Conservation (phyloP, 2,888 invertebrate genomes). For the Drosophila heteroneura region DNA sequence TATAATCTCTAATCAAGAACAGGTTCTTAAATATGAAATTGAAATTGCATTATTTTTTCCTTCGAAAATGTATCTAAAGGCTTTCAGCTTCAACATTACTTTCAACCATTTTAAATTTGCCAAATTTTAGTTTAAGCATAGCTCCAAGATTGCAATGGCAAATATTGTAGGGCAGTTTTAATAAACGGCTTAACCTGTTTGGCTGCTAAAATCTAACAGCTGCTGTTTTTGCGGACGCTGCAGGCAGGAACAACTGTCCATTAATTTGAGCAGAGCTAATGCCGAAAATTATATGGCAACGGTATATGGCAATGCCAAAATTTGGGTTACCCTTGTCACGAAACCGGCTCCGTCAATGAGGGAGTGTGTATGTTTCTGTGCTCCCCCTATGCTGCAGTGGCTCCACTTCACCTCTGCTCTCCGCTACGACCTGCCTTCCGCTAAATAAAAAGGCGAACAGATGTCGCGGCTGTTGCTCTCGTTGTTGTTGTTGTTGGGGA, state of each 20-base stretch:
- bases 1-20: not conserved
- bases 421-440: not conserved
- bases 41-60: not conserved
- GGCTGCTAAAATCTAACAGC: slow-evolving; percentile 67
- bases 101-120: not conserved
- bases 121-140: not conserved
- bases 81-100: not conserved
- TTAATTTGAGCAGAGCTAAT: slow-evolving; percentile 73
- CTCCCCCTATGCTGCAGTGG: slow-evolving; percentile 20
- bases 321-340: slow-evolving; percentile 71
- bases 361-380: slow-evolving; percentile 13
- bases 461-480: slow-evolving; percentile 47
- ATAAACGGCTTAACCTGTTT: slow-evolving; percentile 45
- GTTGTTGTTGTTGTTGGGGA: slow-evolving; percentile 38
- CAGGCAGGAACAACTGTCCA: slow-evolving; percentile 50
- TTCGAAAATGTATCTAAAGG: not conserved
- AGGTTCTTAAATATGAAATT: not conserved
- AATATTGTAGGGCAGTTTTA: slow-evolving; percentile 35
- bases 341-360: slow-evolving; percentile 40
- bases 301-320: slow-evolving; percentile 61
- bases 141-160: not conserved
- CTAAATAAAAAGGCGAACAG: slow-evolving; percentile 46
- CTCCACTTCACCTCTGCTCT: not conserved
- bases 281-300: slow-evolving; percentile 75
- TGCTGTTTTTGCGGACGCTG: slow-evolving; percentile 49